Conservation (phyloP, 1,140 invertebrate species). For the Zaprionus lachaisei region DNA sequence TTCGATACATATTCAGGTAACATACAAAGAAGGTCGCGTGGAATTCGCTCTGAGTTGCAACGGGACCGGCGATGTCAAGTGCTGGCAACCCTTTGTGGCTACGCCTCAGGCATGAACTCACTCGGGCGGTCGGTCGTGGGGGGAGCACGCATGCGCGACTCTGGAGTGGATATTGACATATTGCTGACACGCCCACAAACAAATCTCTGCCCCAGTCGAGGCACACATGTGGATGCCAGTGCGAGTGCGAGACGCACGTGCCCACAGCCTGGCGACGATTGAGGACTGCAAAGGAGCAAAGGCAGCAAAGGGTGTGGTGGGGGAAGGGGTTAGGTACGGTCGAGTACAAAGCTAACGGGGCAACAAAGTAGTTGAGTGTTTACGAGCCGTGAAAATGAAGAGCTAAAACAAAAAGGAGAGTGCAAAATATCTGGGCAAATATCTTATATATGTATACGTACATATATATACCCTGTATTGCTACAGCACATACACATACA, state of each 20-base stretch:
- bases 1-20: neutral
- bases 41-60: no score
- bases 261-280: conserved; percentile 20
- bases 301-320: neutral
- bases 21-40: neutral
- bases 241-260: conserved; percentile 53
- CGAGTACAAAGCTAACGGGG: conserved; percentile 20
- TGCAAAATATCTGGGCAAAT: no score
- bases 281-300: neutral
- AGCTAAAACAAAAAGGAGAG: conserved; percentile 42
- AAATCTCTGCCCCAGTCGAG: conserved; percentile 50
- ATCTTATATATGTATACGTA: neutral
- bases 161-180: conserved; percentile 73
- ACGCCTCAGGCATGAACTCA: neutral
- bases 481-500: conserved; percentile 10
- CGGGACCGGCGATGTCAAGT: neutral
- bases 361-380: conserved; percentile 66
- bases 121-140: conserved; percentile 29
- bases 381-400: conserved; percentile 70
- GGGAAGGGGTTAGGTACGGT: neutral
- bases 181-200: conserved; percentile 75
- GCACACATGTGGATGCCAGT: neutral
- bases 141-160: conserved; percentile 52
- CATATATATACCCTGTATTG: neutral
- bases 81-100: conserved; percentile 37